Evolutionary conservation across 2,888 invertebrate species (phyloP).

Genomic region (Augochlorella aurata): DNA sequence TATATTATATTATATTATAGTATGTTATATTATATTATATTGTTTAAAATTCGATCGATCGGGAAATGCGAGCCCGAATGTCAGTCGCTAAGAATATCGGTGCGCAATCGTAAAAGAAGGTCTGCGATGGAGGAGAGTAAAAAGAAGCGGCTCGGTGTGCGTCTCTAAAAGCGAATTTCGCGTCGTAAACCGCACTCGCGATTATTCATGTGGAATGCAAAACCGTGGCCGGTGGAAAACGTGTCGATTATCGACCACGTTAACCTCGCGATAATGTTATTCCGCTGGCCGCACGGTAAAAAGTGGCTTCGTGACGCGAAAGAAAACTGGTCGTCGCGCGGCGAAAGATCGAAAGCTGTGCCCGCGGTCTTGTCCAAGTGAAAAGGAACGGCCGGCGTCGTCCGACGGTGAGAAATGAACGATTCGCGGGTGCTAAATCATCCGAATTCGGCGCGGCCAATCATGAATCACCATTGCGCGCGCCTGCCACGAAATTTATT

Average conservation of each 20-base stretch:
- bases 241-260: conserved; percentile 32
- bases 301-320: conserved; percentile 45
- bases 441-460: conserved; percentile 25
- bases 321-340: conserved; percentile 37
- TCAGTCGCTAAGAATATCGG: not conserved
- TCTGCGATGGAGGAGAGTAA: not conserved
- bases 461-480: not conserved
- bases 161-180: conserved; percentile 11
- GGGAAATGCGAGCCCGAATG: not conserved
- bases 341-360: conserved; percentile 38
- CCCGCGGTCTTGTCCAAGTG: not conserved
- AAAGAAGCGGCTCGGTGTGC: not conserved
- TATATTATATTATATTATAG: too few relatives aligned
- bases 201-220: conserved; percentile 21
- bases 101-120: not conserved
- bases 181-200: not conserved
- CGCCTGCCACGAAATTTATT: conserved; percentile 6
- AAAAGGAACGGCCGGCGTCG: conserved; percentile 8
- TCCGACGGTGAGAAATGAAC: not conserved
- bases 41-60: not conserved
- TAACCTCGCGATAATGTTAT: conserved; percentile 60
- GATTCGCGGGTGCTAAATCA: not conserved
- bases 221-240: conserved; percentile 11
- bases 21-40: too few relatives aligned
- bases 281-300: conserved; percentile 52